phyloP scores from a whole-genome alignment of 1,140 invertebrate species.

The Drosophila punjabiensis region DNA sequence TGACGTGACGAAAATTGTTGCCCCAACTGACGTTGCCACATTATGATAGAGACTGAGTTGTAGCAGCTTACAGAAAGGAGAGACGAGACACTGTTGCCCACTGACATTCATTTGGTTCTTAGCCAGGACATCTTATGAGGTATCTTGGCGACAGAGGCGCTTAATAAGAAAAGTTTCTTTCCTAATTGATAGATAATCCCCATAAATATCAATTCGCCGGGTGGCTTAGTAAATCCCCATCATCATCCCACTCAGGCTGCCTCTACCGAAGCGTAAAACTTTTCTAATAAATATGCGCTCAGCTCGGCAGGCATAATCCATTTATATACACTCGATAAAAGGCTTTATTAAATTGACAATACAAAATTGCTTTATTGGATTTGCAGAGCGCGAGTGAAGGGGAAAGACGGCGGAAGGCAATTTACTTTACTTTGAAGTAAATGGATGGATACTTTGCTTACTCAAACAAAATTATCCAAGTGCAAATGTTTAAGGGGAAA shows the following conservation, averaged over 20 bases:
- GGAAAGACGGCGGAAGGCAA: constrained; percentile 11
- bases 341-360: constrained; percentile 77
- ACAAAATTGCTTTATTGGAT: constrained; percentile 69
- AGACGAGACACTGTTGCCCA: not conserved
- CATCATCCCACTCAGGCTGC: constrained; percentile 8
- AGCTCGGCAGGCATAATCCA: constrained; percentile 54
- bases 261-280: constrained; percentile 40
- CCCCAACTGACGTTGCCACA: constrained; percentile 37
- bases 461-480: constrained; percentile 44
- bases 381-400: constrained; percentile 6
- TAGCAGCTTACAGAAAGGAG: not conserved
- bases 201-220: constrained; percentile 51
- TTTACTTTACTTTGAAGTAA: constrained; percentile 52
- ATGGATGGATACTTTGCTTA: constrained; percentile 25
- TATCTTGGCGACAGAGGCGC: constrained; percentile 10
- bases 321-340: constrained; percentile 70
- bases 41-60: constrained; percentile 26
- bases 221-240: constrained; percentile 8
- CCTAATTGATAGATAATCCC: constrained; percentile 66
- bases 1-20: constrained; percentile 59
- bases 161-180: constrained; percentile 25
- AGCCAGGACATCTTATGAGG: constrained; percentile 15
- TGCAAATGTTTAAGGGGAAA: constrained; percentile 1
- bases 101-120: constrained; percentile 29
- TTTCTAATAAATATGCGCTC: constrained; percentile 67